Base-by-base conservation (phyloP, 1,140 invertebrate genomes). In the Leucophenga varia region DNA sequence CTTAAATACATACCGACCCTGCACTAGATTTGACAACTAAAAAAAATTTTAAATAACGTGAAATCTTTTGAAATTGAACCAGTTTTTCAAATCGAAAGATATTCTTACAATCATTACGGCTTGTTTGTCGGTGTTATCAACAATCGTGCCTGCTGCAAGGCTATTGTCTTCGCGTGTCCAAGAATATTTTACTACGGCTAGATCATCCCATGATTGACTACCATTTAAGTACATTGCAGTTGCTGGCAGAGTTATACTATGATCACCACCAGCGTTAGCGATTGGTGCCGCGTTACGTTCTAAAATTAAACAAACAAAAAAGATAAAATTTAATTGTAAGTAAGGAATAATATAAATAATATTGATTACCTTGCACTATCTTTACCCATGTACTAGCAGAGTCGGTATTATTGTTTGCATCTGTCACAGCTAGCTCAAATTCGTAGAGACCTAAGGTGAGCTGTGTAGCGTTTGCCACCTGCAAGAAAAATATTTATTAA, bases 251-350 rank as follows among this genome's bases (percentile, higher is more conserved):
- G 84, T 80, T 1, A 95, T 77, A 21, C 85, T 85, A 61, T 87
- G 83, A 76, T 94, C 89, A 1, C 87, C 89, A 18, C 92, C 93
- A 16, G 89, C 93, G 72, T 92, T 86, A 1, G 93, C 93, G 68
- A 87, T 86, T 0, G 93, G 93, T 6, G 88, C 80, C 18, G 88
- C 86, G 78, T 97, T 97, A 75, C 89, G 86, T 78, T 91, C 91
- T 94, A 57, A 30, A 64, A 55, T 39, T 19, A 49, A 44, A 55
- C 1, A 14, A 38, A 36, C 17, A 42, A 22, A 2, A 19, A 1
- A 0, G 35, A 44, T 65, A 49, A 36, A 35, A 40, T 21, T 41
- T 28, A 1, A n/a, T n/a, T n/a, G 17, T 12, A 8, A 20, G 9
- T 8, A 7, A 8, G 12, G 1, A 2, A 21, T 40, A n/a, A 25